These are phyloP conservation scores for Scaptodrosophila latifasciaeformis DNA, from an alignment of 2,888 invertebrate genomes.

Conservation along the genomic window DNA sequence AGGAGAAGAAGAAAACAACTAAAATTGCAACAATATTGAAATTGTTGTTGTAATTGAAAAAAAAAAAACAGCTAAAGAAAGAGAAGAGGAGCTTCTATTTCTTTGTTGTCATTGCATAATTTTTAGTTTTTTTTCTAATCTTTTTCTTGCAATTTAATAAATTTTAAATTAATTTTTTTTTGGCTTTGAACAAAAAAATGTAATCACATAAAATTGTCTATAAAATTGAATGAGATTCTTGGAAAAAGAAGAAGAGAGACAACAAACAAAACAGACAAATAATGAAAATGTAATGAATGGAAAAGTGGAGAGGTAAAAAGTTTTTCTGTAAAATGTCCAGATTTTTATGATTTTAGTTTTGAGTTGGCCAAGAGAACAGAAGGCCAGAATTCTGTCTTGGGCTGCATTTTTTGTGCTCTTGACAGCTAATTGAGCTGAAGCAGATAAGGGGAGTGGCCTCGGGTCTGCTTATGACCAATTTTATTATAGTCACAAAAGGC, in stretches of 20 bases:
- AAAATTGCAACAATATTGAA: conserved; percentile 38
- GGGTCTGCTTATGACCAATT: conserved; percentile 32
- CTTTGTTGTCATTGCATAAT: not conserved
- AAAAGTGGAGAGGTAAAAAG: not conserved
- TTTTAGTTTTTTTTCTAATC: conserved; percentile 30
- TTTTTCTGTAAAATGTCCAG: not conserved
- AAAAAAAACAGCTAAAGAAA: not conserved
- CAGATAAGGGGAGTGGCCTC: no score
- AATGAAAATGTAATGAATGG: not conserved
- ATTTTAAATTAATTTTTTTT: conserved; percentile 50
- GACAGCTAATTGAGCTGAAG: conserved; percentile 58
- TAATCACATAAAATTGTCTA: conserved; percentile 35
- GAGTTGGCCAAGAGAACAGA: no score
- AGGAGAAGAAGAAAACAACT: conserved; percentile 20
- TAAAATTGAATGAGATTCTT: conserved; percentile 24
- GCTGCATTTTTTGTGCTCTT: conserved; percentile 34
- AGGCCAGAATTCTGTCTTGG: not conserved
- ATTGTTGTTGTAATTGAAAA: not conserved
- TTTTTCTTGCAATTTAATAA: conserved; percentile 45
- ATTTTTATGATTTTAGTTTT: not conserved
- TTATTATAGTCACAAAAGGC: conserved; percentile 41
- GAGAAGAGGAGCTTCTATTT: not conserved
- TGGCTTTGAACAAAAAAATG: conserved; percentile 30
- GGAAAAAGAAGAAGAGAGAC: not conserved
- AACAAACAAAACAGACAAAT: conserved; percentile 14